These are phyloP conservation scores for Paramuricea clavata DNA, from an alignment of 92 coral and sea anemone species.

Conservation along the genomic window DNA sequence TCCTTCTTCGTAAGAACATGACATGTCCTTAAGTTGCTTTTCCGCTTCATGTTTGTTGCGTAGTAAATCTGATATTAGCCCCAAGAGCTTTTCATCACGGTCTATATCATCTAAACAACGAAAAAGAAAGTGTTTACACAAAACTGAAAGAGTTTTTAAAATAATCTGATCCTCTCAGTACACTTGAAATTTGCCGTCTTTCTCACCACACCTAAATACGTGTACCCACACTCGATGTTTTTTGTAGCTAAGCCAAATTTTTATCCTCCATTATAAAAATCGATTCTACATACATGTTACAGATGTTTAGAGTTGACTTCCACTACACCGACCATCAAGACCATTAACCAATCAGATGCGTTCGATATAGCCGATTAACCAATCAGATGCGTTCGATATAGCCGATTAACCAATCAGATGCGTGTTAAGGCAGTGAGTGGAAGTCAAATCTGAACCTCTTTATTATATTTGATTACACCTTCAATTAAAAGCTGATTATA, in stretches of 20 bases:
- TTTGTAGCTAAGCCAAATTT: not conserved
- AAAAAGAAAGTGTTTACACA: not conserved
- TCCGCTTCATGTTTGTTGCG: constrained; percentile 26
- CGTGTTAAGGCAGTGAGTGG: too few species aligned
- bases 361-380: too few species aligned
- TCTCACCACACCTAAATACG: not conserved
- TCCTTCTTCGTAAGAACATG: not conserved
- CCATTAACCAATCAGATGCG: too few species aligned
- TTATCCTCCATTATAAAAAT: too few species aligned
- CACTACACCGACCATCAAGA: too few species aligned
- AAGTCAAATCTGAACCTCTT: too few species aligned
- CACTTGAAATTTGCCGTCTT: not conserved
- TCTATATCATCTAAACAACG: constrained; percentile 19
- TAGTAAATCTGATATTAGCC: constrained; percentile 34
- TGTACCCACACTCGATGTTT: not conserved
- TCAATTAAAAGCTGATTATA: too few species aligned
- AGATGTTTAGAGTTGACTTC: too few species aligned
- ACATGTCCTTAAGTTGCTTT: constrained; percentile 32
- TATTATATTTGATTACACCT: too few species aligned
- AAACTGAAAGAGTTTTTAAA: not conserved
- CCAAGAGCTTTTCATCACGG: constrained; percentile 41
- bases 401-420: too few species aligned
- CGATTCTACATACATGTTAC: too few species aligned
- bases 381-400: too few species aligned
- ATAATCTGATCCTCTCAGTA: not conserved